These are phyloP conservation scores for Hirtodrosophila confusa DNA, from an alignment of 2,888 invertebrate genomes.

Conservation along the genomic window DNA sequence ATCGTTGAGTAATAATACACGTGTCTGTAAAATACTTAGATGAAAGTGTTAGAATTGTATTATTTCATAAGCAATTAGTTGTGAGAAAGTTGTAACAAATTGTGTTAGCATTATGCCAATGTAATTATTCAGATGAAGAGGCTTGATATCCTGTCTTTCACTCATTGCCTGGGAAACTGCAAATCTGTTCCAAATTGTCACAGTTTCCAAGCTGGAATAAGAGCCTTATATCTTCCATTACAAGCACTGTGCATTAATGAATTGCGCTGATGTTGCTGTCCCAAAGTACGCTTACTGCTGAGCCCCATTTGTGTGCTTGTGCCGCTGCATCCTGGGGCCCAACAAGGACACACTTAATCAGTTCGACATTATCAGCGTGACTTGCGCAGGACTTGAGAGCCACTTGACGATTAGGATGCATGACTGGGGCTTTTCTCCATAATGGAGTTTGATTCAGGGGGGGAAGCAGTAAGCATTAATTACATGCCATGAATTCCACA, in stretches of 20 bases:
- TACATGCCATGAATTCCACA: conserved; percentile 33
- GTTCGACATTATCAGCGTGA: conserved; percentile 76
- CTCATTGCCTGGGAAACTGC: neutral
- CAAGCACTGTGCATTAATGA: conserved; percentile 44
- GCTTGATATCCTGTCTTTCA: neutral
- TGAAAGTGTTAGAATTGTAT: too few relatives aligned
- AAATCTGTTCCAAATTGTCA: conserved; percentile 12
- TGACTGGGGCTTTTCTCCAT: conserved; percentile 38
- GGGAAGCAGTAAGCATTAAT: conserved; percentile 45
- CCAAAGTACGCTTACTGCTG: conserved; percentile 31
- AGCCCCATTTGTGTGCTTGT: conserved; percentile 13
- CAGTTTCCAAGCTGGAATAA: conserved; percentile 14
- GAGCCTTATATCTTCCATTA: conserved; percentile 1
- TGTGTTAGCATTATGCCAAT: too few relatives aligned
- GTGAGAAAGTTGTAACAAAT: too few relatives aligned
- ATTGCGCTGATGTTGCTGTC: conserved; percentile 28
- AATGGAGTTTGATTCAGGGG: conserved; percentile 18
- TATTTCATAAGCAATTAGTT: too few relatives aligned
- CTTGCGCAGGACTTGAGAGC: conserved; percentile 55
- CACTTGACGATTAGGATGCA: conserved; percentile 57
- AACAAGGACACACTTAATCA: conserved; percentile 74
- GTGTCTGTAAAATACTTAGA: too few relatives aligned
- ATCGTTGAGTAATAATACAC: too few relatives aligned
- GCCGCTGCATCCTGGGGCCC: conserved; percentile 26
- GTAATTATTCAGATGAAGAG: too few relatives aligned